Conservation (phyloP, 2,888 invertebrate species). For the Leptinotarsa juncta region DNA sequence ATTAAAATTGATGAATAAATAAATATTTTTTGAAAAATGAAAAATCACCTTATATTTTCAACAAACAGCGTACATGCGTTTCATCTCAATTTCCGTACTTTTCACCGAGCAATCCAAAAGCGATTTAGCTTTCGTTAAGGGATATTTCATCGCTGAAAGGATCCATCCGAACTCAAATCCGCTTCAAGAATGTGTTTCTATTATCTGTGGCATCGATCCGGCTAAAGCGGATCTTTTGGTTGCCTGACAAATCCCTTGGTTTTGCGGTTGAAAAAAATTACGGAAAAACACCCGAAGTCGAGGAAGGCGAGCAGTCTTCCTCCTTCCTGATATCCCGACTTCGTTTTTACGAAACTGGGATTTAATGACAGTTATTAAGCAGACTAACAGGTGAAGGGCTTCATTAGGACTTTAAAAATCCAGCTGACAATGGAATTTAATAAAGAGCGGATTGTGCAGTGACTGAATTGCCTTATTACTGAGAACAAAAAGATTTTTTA, state of each 20-base stretch:
- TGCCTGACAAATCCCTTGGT: slow-evolving; percentile 9
- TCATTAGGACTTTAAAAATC: slow-evolving; percentile 13
- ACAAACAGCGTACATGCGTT: neutral
- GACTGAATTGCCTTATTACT: slow-evolving; percentile 12
- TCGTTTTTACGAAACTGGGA: neutral
- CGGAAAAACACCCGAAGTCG: slow-evolving; percentile 2
- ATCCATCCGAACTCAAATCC: slow-evolving; percentile 24
- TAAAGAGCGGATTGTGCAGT: slow-evolving; percentile 18
- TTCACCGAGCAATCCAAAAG: slow-evolving; percentile 2
- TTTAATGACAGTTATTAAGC: slow-evolving; percentile 14
- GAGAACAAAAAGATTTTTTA: neutral
- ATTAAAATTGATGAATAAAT: too few relatives aligned
- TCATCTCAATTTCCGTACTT: neutral
- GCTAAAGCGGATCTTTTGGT: slow-evolving; percentile 22
- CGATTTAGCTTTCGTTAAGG: slow-evolving; percentile 1
- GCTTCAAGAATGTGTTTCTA: slow-evolving; percentile 15
- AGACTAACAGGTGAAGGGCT: slow-evolving; percentile 11
- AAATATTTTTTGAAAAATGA: too few relatives aligned
- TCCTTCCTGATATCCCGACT: neutral
- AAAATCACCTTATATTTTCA: neutral
- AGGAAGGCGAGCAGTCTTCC: neutral
- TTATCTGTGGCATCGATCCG: slow-evolving; percentile 20
- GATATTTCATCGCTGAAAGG: slow-evolving; percentile 17
- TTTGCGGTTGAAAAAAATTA: slow-evolving; percentile 14
- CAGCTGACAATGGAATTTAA: slow-evolving; percentile 22